A percentile compares a stretch with the other conserved stretches of the same genome.
Conservation (phyloP, 2,888 invertebrate species). For the Aporophyla lueneburgensis region DNA sequence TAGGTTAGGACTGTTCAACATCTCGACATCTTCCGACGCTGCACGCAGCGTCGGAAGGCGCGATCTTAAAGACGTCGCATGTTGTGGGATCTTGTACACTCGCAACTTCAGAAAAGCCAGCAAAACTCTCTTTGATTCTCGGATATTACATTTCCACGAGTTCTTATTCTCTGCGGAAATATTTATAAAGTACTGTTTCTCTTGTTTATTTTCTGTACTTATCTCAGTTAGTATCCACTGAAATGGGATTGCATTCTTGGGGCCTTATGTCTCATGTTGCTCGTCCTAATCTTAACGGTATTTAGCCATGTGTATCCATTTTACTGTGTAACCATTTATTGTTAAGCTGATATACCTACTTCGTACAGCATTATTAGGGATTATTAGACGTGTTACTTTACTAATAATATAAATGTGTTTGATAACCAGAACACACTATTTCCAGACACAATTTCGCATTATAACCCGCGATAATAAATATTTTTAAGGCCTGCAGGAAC, state of each 20-base stretch:
- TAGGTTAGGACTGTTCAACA: slow-evolving; percentile 24
- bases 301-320: slow-evolving; percentile 33
- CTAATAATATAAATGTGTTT: slow-evolving; percentile 29
- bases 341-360: slow-evolving; percentile 27
- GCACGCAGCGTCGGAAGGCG: slow-evolving; percentile 5
- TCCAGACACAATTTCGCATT: not conserved
- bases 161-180: slow-evolving; percentile 10
- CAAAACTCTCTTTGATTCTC: slow-evolving; percentile 5
- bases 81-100: slow-evolving; percentile 15
- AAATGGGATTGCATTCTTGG: slow-evolving; percentile 66
- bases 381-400: slow-evolving; percentile 2
- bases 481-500: not conserved
- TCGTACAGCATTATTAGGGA: slow-evolving; percentile 18
- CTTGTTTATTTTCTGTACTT: slow-evolving; percentile 25
- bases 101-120: not conserved
- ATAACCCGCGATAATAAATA: not conserved
- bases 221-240: slow-evolving; percentile 42
- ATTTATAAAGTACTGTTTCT: slow-evolving; percentile 4
- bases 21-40: slow-evolving; percentile 15
- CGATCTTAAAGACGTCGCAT: slow-evolving; percentile 24
- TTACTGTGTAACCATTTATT: slow-evolving; percentile 31
- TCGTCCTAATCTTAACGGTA: slow-evolving; percentile 48
- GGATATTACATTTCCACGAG: slow-evolving; percentile 8
- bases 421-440: slow-evolving; percentile 33
- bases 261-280: slow-evolving; percentile 70